Conservation (phyloP, 2,888 invertebrate species). For the Siphonodentalium dalli region DNA sequence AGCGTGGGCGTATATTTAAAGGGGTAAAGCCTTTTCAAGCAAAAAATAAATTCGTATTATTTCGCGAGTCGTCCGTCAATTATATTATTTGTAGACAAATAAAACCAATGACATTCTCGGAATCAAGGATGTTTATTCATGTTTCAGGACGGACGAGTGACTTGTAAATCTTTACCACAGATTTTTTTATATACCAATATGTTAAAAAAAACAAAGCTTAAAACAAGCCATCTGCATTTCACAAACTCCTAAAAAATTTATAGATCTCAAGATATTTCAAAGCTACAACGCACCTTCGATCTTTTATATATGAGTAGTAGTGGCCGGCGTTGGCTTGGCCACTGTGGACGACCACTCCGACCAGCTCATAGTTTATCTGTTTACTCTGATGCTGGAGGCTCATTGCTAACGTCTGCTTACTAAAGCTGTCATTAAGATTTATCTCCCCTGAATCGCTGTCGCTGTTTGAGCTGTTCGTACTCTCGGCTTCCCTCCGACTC, state of each 20-base stretch:
- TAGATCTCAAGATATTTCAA: too few relatives aligned
- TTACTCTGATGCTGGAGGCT: constrained; percentile 36
- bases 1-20: too few relatives aligned
- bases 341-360: constrained; percentile 69
- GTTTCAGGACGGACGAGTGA: too few relatives aligned
- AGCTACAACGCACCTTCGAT: constrained; percentile 50
- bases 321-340: constrained; percentile 70
- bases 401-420: constrained; percentile 32
- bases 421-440: constrained; percentile 17
- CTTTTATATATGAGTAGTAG: constrained; percentile 69
- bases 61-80: too few relatives aligned
- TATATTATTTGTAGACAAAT: too few relatives aligned
- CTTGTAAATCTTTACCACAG: too few relatives aligned
- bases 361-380: constrained; percentile 67
- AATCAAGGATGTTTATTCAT: too few relatives aligned
- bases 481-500: constrained; percentile 42
- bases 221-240: background rate
- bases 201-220: too few relatives aligned
- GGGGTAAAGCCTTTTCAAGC: too few relatives aligned
- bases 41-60: too few relatives aligned
- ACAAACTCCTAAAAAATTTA: background rate
- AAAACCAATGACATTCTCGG: too few relatives aligned
- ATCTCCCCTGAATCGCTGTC: constrained; percentile 23
- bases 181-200: too few relatives aligned
- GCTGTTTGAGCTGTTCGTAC: constrained; percentile 19